Evolutionary conservation across 2,797 vertebrate species (phyloP).

Genomic region (Poeciliopsis paucimaculata): DNA sequence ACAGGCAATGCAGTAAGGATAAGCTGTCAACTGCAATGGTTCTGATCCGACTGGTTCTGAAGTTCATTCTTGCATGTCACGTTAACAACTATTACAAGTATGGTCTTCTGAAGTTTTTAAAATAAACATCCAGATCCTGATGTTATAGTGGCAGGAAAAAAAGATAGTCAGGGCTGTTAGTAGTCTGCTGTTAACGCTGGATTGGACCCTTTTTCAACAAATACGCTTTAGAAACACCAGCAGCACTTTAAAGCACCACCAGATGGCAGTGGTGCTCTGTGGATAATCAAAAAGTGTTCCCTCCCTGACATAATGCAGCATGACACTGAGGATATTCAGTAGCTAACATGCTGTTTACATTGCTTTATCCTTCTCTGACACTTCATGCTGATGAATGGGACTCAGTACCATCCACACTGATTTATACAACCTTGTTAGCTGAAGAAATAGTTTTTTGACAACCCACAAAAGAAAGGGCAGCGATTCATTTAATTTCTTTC

Average conservation of each 20-base stretch:
- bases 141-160: neutral
- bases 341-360: conserved; percentile 43
- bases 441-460: conserved; percentile 3
- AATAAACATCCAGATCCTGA: neutral
- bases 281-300: conserved; percentile 23
- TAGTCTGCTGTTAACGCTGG: neutral
- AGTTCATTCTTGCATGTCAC: neutral
- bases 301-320: conserved; percentile 71
- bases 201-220: neutral
- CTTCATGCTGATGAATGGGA: conserved; percentile 16
- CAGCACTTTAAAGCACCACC: conserved; percentile 50
- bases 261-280: conserved; percentile 47
- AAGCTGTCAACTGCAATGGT: neutral
- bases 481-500: conserved; percentile 57
- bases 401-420: conserved; percentile 1
- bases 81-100: neutral
- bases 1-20: neutral
- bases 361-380: conserved; percentile 15
- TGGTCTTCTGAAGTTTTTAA: neutral
- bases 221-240: conserved; percentile 1
- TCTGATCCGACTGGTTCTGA: neutral
- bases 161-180: neutral
- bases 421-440: conserved; percentile 14
- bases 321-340: conserved; percentile 38
- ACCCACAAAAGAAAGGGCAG: conserved; percentile 21